phyloP scores from a whole-genome alignment of 92 coral and sea anemone species.

The Diadumene lineata region DNA sequence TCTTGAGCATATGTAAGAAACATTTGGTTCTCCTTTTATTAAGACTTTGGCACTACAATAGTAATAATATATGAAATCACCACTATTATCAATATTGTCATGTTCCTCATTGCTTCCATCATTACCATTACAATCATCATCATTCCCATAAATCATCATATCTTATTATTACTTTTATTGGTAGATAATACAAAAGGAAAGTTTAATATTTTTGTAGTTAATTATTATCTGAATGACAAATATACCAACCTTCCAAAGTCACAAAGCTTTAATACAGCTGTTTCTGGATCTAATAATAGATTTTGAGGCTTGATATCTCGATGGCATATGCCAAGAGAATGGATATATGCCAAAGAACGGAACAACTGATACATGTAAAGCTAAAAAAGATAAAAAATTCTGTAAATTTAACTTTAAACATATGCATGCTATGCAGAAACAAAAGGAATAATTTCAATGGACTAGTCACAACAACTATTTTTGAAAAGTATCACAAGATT shows the following conservation, averaged over 20 bases:
- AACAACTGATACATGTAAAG: conserved; percentile 99
- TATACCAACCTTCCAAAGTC: conserved; percentile 94
- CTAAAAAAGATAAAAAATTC: conserved; percentile 35
- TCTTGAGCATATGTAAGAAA: conserved; percentile 98
- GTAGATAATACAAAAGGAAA: too few relatives aligned
- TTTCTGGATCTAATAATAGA: conserved; percentile 94
- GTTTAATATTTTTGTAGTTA: neutral
- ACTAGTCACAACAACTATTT: too few relatives aligned
- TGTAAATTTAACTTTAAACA: neutral
- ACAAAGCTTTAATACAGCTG: conserved; percentile 96
- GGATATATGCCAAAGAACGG: conserved; percentile 98
- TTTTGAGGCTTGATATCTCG: conserved; percentile 99
- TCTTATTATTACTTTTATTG: too few relatives aligned
- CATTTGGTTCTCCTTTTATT: conserved; percentile 99
- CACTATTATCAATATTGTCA: conserved; percentile 5
- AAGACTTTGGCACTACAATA: conserved; percentile 92
- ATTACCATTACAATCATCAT: neutral
- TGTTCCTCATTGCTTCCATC: neutral
- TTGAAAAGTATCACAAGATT: too few relatives aligned
- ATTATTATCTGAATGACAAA: neutral
- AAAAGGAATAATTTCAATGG: too few relatives aligned
- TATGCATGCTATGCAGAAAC: too few relatives aligned
- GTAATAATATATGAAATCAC: neutral
- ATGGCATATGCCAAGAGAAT: conserved; percentile 97
- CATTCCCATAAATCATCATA: neutral